Percentiles rank a stretch among this genome's conserved stretches.
These are phyloP conservation scores for Holotrichia oblita DNA, from an alignment of 1,140 invertebrate species.

Conservation along the genomic window DNA sequence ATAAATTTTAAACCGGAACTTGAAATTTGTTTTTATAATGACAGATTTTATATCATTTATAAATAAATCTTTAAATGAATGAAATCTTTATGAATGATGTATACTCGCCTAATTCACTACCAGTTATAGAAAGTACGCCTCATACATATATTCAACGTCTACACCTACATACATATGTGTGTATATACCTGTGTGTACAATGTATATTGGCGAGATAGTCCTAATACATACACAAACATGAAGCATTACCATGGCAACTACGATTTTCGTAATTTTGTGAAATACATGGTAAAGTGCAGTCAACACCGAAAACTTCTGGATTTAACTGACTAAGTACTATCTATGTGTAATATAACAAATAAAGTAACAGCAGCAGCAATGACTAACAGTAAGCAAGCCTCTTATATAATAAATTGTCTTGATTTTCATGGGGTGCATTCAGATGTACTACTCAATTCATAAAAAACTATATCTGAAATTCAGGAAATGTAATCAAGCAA, in stretches of 20 bases:
- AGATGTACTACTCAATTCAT: too few relatives aligned
- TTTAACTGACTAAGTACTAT: too few relatives aligned
- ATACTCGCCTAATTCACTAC: neutral
- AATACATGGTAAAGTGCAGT: neutral
- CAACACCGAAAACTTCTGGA: neutral
- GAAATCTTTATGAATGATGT: slow-evolving; percentile 1
- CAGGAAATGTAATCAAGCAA: too few relatives aligned
- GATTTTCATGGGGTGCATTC: too few relatives aligned
- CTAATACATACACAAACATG: neutral
- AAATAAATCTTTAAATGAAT: neutral
- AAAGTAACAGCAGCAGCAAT: too few relatives aligned
- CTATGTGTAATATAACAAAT: too few relatives aligned
- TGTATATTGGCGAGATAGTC: neutral
- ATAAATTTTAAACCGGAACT: too few relatives aligned
- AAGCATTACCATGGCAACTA: neutral
- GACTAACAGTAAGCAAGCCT: too few relatives aligned
- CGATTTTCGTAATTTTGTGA: slow-evolving; percentile 26
- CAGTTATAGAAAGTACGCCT: too few relatives aligned
- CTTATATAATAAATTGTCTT: too few relatives aligned
- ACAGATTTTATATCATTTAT: neutral
- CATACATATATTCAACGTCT: too few relatives aligned
- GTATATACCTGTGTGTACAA: neutral
- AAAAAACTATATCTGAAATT: too few relatives aligned
- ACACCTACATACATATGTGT: neutral
- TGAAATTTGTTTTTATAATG: neutral